Base-by-base conservation (phyloP, 1,140 invertebrate species). In the Drosophila arawakana region DNA sequence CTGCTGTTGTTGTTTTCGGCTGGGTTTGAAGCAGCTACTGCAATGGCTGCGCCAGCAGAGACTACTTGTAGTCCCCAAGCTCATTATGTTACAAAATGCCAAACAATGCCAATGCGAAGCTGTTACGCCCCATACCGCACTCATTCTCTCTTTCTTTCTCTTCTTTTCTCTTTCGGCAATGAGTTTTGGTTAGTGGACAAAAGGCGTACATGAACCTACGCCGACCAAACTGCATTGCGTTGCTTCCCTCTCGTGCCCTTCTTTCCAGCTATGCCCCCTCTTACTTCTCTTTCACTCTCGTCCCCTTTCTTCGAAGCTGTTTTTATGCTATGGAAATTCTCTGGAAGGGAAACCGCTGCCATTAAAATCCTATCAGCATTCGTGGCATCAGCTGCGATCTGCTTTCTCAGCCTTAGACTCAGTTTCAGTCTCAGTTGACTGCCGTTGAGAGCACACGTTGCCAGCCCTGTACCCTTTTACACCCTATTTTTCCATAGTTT, bases 51-150 rank as follows among this genome's bases (percentile, higher is more conserved):
- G 34, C 63, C 66, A 70, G 60, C 66, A 58, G 72, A 69, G 78
- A 78, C 72, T 76, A 79, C 88, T 90, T 83, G 82, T 86, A 83
- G 82, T 90, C 86, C 88, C 86, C 82, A 78, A 90, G 86, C 86
- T 90, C 86, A 90, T 90, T 90, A 86, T 83, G 88, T 83, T 83
- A 86, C 80, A 90, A 90, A 90, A 83, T 79, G 83, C 88, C 89
- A 90, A 88, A 90, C 88, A 90, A 90, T 91, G 88, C 78, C 75
- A 74, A 74, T 76, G 70, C 73, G 65, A 57, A 63, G 65, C 46
- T 43, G 67, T 66, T 60, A 11, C 65, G 21, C 72, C 44, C 7
- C 10, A 11, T 18, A 18, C 13, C 41, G 37, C 25, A 37, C 44
- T 39, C 39, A 15, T 44, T 7, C 39, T 15, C 59, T 61, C 68